Conservation (phyloP, 2,113 vertebrate genomes). For the Perca schrenkii region DNA sequence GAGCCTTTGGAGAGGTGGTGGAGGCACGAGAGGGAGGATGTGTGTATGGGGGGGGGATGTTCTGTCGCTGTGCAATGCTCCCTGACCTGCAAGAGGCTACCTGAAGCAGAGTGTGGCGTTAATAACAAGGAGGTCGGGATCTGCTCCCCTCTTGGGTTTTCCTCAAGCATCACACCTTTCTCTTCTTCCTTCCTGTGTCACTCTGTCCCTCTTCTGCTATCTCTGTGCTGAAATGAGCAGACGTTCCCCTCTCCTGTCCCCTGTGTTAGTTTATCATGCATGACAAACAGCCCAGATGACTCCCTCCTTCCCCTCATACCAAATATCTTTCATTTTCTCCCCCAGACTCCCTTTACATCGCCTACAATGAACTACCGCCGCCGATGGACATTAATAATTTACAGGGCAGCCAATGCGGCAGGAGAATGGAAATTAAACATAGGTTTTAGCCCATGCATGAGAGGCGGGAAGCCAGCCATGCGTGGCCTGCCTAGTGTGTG, state of each 20-base stretch:
- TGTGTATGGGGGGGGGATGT: not conserved
- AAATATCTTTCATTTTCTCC: constrained; percentile 17
- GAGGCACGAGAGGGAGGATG: not conserved
- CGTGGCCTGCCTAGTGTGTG: constrained; percentile 30
- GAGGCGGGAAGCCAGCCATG: constrained; percentile 45
- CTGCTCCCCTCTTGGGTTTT: constrained; percentile 38
- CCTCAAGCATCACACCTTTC: not conserved
- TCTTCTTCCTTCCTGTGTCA: constrained; percentile 3
- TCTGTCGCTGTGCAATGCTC: constrained; percentile 9
- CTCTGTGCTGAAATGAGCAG: constrained; percentile 32
- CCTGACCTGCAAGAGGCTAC: constrained; percentile 60
- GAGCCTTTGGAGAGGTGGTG: constrained; percentile 48
- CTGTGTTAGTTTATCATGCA: constrained; percentile 44
- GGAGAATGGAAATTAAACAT: constrained; percentile 80
- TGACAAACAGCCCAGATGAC: constrained; percentile 44
- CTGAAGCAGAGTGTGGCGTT: constrained; percentile 53
- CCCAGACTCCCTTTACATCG: not conserved
- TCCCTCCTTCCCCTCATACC: constrained; percentile 15
- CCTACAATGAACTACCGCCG: constrained; percentile 47
- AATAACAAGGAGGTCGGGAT: constrained; percentile 55
- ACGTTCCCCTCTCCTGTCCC: constrained; percentile 21
- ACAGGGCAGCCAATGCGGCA: constrained; percentile 62
- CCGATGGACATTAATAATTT: constrained; percentile 78
- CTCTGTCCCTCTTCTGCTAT: not conserved
- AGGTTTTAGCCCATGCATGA: constrained; percentile 62